Percentiles rank a stretch among this genome's conserved stretches.
Evolutionary conservation across 1,140 invertebrate genomes (phyloP).

Genomic region (Tetramorium simillimum): DNA sequence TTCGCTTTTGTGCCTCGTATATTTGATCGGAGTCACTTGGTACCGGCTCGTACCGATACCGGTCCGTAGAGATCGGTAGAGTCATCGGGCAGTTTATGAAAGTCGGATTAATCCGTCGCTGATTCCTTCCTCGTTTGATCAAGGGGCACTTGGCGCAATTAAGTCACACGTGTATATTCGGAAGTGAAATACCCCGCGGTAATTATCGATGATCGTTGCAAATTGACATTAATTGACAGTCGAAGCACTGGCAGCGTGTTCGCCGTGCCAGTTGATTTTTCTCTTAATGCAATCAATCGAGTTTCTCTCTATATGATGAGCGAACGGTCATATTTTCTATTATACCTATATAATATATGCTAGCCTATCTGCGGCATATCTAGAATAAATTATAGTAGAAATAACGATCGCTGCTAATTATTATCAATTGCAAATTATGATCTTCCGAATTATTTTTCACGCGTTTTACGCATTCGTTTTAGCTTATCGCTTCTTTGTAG

Average conservation of each 20-base stretch:
- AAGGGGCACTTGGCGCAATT: constrained; percentile 7
- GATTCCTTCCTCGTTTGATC: neutral
- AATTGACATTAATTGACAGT: constrained; percentile 37
- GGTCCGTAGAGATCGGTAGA: neutral
- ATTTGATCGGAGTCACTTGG: constrained; percentile 7
- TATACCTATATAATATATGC: constrained; percentile 13
- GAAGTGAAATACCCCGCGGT: neutral
- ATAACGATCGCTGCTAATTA: neutral
- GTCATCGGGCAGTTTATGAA: neutral
- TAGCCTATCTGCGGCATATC: neutral
- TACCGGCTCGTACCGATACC: neutral
- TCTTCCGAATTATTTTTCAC: neutral
- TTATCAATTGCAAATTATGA: constrained; percentile 19
- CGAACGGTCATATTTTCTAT: neutral
- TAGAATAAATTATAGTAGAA: constrained; percentile 38
- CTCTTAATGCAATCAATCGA: neutral
- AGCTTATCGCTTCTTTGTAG: neutral
- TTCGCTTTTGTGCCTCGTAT: constrained; percentile 16
- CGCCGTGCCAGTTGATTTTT: neutral
- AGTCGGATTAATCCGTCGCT: neutral
- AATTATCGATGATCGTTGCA: constrained; percentile 31
- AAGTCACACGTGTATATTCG: neutral
- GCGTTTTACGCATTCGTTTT: neutral
- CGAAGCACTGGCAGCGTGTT: neutral
- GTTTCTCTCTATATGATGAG: neutral